These are phyloP conservation scores for Bergia sp. DNA, from an alignment of 92 coral and sea anemone species.

Conservation along the genomic window DNA sequence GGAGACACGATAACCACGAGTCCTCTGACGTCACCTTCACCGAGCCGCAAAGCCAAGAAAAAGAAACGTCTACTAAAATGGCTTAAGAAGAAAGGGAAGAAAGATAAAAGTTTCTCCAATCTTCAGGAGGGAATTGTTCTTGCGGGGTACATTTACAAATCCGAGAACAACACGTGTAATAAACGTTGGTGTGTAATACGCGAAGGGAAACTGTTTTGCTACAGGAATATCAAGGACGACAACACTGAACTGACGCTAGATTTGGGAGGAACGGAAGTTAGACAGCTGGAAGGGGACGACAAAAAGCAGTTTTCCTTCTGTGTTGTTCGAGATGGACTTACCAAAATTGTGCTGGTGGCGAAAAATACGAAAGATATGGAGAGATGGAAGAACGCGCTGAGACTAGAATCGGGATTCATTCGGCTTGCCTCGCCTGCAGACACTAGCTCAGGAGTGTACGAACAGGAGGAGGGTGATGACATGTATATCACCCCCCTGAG, in stretches of 20 bases:
- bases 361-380: constrained; percentile 80
- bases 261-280: constrained; percentile 74
- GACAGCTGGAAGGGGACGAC: constrained; percentile 65
- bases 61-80: constrained; percentile 75
- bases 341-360: constrained; percentile 68
- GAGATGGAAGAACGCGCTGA: constrained; percentile 85
- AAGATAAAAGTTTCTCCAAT: constrained; percentile 73
- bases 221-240: constrained; percentile 79
- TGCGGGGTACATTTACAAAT: constrained; percentile 83
- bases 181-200: constrained; percentile 92
- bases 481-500: constrained; percentile 69
- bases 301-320: constrained; percentile 73
- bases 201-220: constrained; percentile 85
- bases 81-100: constrained; percentile 81
- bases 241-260: constrained; percentile 76
- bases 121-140: constrained; percentile 86
- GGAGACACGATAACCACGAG: constrained; percentile 58
- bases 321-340: constrained; percentile 73
- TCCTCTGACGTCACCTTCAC: constrained; percentile 63
- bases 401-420: constrained; percentile 86
- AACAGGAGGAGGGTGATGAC: constrained; percentile 80
- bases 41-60: constrained; percentile 77
- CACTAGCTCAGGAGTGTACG: constrained; percentile 82
- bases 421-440: constrained; percentile 75
- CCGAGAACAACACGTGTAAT: constrained; percentile 56